phyloP scores from a whole-genome alignment of 2,888 invertebrate genomes.

The Lathronympha strigana region DNA sequence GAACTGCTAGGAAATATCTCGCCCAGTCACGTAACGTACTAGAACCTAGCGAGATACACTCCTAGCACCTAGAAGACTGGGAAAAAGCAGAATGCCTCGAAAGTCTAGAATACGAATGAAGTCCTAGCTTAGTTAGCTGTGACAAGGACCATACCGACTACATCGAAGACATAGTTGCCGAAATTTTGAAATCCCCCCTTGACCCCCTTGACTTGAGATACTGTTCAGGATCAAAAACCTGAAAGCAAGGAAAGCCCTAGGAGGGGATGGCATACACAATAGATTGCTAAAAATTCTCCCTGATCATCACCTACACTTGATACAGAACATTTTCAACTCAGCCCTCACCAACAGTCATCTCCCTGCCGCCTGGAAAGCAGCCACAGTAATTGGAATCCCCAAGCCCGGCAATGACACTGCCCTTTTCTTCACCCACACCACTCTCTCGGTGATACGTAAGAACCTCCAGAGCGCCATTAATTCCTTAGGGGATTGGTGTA shows the following conservation, averaged over 20 bases:
- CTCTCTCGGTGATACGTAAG: too few relatives aligned
- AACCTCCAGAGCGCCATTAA: too few relatives aligned
- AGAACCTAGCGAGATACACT: slow-evolving; percentile 1
- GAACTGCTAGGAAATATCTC: not conserved
- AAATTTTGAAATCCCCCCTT: not conserved
- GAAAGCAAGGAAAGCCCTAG: not conserved
- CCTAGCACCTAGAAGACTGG: not conserved
- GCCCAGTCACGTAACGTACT: slow-evolving; percentile 18
- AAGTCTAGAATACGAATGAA: not conserved
- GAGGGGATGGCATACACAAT: not conserved
- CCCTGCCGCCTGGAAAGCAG: not conserved
- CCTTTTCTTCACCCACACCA: too few relatives aligned
- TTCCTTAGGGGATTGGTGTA: too few relatives aligned
- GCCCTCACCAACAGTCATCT: not conserved
- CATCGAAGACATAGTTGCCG: not conserved
- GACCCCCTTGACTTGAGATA: not conserved
- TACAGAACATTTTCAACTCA: not conserved
- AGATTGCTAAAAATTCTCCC: not conserved
- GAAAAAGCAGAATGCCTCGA: not conserved
- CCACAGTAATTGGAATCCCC: slow-evolving; percentile 3
- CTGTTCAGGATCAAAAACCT: rapidly evolving
- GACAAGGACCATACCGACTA: not conserved
- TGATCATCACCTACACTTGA: rapidly evolving
- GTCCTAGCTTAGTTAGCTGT: not conserved
- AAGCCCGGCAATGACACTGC: slow-evolving; percentile 9